Base-by-base conservation (phyloP, 2,888 invertebrate genomes). In the Pharmacophagus antenor region DNA sequence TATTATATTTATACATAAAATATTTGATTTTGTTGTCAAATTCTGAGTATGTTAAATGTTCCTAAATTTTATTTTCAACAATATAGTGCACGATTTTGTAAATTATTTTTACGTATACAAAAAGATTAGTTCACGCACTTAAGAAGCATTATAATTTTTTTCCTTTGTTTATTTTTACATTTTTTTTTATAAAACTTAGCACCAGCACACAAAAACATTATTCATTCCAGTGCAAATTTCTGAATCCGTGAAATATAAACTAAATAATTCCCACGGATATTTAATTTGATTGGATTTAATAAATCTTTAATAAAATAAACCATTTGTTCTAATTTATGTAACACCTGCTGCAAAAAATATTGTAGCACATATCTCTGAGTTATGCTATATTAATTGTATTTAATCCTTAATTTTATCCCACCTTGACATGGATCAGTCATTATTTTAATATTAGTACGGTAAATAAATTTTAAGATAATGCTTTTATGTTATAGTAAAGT, bases 301-400 rank as follows among this genome's bases (percentile, higher is more conserved):
- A n/a, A 4, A 37, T 37, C 15, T 37, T n/a, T 37, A n/a, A 4
- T 15, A 5, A 37, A 37, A 37, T 37, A 37, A n/a, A n/a, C 37
- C 15, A 37, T 10, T 27, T 18, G 18, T 18, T n/a, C 17, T 18
- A 18, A 18, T 18, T 44, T 44, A 44, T 10, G 1, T 15, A 37
- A 37, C 37, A 37, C n/a, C n/a, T n/a, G 15, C 37, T 37, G 6
- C 15, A 4, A n/a, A 27, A 4, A 37, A 37, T 37, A n/a, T 37
- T 47, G 21, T 42, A 37, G 21, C 8, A n/a, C n/a, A 56, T 53
- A 47, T 54, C 51, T 58, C 31, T 56, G 58, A 54, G 51, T 62
- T 48, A 55, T 60, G 51, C 56, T 60, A 47, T 62, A 50, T 47
- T 61, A 49, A 60, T 58, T 44, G 56, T 56, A 65, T 53, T 58